Evolutionary conservation across 2,888 invertebrate species (phyloP).

Genomic region (Pollenia amentaria): DNA sequence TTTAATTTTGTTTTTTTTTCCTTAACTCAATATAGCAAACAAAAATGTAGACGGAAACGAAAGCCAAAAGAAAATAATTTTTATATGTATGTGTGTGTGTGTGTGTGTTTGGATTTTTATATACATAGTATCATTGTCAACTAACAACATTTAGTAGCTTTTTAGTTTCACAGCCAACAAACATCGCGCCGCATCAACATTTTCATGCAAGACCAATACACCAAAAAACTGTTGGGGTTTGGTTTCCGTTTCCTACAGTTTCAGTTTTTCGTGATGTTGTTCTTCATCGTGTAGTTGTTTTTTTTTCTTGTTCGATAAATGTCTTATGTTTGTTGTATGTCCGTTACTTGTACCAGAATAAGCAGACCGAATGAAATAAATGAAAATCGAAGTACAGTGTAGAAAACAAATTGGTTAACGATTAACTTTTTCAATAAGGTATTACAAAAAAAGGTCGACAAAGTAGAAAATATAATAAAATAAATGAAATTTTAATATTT

Average conservation of each 20-base stretch:
- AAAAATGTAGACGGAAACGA: slow-evolving; percentile 38
- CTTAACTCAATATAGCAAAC: slow-evolving; percentile 17
- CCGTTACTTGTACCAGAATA: not conserved
- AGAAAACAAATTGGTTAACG: not conserved
- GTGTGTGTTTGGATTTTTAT: not conserved
- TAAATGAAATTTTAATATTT: too few species aligned
- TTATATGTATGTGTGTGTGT: too few species aligned
- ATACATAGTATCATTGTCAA: slow-evolving; percentile 51
- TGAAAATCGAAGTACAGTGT: not conserved
- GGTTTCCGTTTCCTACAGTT: slow-evolving; percentile 70
- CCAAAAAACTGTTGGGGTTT: slow-evolving; percentile 66
- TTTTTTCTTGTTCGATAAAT: slow-evolving; percentile 27
- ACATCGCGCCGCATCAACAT: slow-evolving; percentile 58
- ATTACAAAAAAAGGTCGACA: too few species aligned
- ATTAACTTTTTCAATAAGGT: not conserved
- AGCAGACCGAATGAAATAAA: not conserved
- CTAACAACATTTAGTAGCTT: slow-evolving; percentile 61
- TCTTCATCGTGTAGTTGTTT: slow-evolving; percentile 24
- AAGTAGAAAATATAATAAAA: too few species aligned
- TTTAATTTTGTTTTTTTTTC: slow-evolving; percentile 18
- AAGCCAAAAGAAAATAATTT: slow-evolving; percentile 15
- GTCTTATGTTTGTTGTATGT: slow-evolving; percentile 43
- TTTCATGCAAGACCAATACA: slow-evolving; percentile 68
- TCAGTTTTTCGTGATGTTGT: slow-evolving; percentile 45
- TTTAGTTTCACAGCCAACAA: slow-evolving; percentile 60